A percentile compares a stretch with the other conserved stretches of the same genome.
Evolutionary conservation across 2,113 vertebrate species (phyloP).

Genomic region (Oryctolagus cuniculus): mOryCun1.1 NC_091436.1:160391501-160392000

Average conservation of each 20-base stretch:
- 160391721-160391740: background rate
- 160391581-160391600: background rate
- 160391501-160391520: background rate
- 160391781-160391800: constrained; percentile 12
- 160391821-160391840: background rate
- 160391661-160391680: background rate
- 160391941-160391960: background rate
- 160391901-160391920: background rate
- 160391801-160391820: background rate
- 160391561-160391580: background rate
- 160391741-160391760: background rate
- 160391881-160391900: constrained; percentile 30
- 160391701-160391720: background rate
- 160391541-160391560: background rate
- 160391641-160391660: constrained; percentile 24
- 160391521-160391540: background rate
- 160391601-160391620: background rate
- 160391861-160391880: background rate
- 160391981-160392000: background rate
- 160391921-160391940: background rate
- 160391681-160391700: background rate
- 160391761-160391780: background rate
- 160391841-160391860: background rate
- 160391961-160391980: background rate
- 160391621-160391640: background rate